A percentile compares a stretch with the other conserved stretches of the same genome.
Evolutionary conservation across 2,113 vertebrate species (phyloP).

Genomic region (Neoarius graeffei): DNA sequence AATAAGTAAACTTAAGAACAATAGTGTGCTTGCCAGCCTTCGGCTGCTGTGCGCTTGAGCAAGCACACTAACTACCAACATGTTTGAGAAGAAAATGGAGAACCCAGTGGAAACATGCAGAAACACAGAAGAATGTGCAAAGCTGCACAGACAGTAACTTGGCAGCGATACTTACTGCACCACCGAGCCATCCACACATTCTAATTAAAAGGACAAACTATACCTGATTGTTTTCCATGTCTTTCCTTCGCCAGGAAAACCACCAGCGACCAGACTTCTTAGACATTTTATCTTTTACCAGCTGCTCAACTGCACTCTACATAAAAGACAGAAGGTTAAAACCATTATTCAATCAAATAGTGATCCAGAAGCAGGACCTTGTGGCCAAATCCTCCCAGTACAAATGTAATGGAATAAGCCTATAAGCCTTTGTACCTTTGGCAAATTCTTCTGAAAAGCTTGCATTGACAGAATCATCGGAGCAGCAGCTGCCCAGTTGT

Average conservation of each 20-base stretch:
- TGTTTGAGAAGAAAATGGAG: background rate
- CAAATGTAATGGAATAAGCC: background rate
- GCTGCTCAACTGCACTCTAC: conserved; percentile 78
- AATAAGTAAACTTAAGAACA: too few relatives aligned
- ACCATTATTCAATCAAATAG: background rate
- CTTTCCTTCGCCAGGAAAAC: conserved; percentile 87
- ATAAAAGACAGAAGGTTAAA: conserved; percentile 13
- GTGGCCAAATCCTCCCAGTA: background rate
- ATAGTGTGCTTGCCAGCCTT: too few relatives aligned
- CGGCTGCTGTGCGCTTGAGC: too few relatives aligned
- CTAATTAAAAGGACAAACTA: background rate
- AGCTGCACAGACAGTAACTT: background rate
- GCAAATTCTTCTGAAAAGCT: conserved; percentile 88
- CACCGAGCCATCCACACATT: background rate
- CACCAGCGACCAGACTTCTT: conserved; percentile 88
- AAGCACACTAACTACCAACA: background rate
- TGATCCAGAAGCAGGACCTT: background rate
- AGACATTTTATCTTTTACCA: conserved; percentile 91
- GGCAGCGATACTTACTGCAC: background rate
- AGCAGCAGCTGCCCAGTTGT: conserved; percentile 94
- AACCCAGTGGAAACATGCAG: background rate
- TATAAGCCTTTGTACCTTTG: conserved; percentile 76
- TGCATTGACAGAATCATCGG: conserved; percentile 91
- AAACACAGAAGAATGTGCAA: background rate
- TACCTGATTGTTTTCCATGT: conserved; percentile 73